A percentile compares a stretch with the other conserved stretches of the same genome.
Conservation (phyloP, 2,113 vertebrate genomes). For the Amblyopsis rosae region DNA sequence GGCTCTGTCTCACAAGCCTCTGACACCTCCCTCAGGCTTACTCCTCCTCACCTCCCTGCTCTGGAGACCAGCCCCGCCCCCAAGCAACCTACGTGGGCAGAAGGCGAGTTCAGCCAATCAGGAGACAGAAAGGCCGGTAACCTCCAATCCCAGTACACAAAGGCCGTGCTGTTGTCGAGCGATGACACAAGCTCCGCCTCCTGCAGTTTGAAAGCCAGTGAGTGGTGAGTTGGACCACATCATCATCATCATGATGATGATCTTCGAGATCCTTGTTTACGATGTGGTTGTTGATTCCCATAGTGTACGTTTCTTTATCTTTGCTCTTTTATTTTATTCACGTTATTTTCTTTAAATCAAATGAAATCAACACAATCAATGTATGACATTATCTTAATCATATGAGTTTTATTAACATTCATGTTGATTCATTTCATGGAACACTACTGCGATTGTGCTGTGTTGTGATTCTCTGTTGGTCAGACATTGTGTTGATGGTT, state of each 20-base stretch:
- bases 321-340: background rate
- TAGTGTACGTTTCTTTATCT: background rate
- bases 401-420: background rate
- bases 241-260: background rate
- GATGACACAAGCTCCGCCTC: slow-evolving; percentile 23
- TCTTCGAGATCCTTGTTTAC: too few relatives aligned
- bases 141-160: slow-evolving; percentile 9
- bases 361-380: too few relatives aligned
- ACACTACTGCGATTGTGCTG: background rate
- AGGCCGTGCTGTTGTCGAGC: slow-evolving; percentile 1
- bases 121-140: background rate
- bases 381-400: too few relatives aligned
- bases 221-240: slow-evolving; percentile 57
- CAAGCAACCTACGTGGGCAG: slow-evolving; percentile 1
- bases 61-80: background rate
- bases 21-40: background rate
- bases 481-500: background rate
- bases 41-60: slow-evolving; percentile 28
- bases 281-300: too few relatives aligned
- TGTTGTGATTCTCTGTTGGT: slow-evolving; percentile 8
- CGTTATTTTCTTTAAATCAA: too few relatives aligned
- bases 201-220: background rate
- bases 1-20: background rate
- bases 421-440: slow-evolving; percentile 3
- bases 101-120: slow-evolving; percentile 27